Percentiles rank a stretch among this genome's conserved stretches.
phyloP scores from a whole-genome alignment of 2,797 vertebrate genomes.

The Enteromius radiatus region DNA sequence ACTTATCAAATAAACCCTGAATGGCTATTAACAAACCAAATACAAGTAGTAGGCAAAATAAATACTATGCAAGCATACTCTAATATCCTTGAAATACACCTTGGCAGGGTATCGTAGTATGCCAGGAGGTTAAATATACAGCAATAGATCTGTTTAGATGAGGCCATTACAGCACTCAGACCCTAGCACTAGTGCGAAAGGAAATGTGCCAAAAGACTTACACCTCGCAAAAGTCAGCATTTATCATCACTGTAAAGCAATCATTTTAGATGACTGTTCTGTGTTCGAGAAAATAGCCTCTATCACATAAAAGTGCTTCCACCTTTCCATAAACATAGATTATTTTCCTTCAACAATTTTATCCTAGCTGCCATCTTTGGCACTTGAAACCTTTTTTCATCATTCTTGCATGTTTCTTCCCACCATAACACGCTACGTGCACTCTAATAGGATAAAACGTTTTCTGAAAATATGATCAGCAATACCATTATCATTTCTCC shows the following conservation, averaged over 20 bases:
- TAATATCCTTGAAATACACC: constrained; percentile 59
- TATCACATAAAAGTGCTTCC: constrained; percentile 30
- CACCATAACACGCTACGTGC: neutral
- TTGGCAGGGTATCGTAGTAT: constrained; percentile 55
- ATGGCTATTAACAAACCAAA: constrained; percentile 8
- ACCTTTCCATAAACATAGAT: constrained; percentile 48
- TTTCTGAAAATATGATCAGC: constrained; percentile 53
- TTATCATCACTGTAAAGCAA: constrained; percentile 29
- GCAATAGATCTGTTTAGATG: constrained; percentile 70
- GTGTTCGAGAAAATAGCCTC: constrained; percentile 40
- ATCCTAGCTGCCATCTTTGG: constrained; percentile 30
- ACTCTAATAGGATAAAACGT: constrained; percentile 39
- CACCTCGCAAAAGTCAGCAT: constrained; percentile 8
- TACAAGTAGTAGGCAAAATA: neutral
- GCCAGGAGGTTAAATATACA: constrained; percentile 72
- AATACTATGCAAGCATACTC: constrained; percentile 17
- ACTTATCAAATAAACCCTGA: constrained; percentile 7
- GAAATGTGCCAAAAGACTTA: constrained; percentile 33
- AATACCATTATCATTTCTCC: constrained; percentile 69
- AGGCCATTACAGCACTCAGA: constrained; percentile 66
- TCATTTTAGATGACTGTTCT: constrained; percentile 37
- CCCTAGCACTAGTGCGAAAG: constrained; percentile 43
- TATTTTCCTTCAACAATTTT: constrained; percentile 31
- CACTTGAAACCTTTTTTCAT: constrained; percentile 30
- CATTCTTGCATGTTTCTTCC: constrained; percentile 20